Percentiles rank a stretch among this genome's conserved stretches.
phyloP scores from a whole-genome alignment of 2,888 invertebrate genomes.

The Nemotelus pantherinus region DNA sequence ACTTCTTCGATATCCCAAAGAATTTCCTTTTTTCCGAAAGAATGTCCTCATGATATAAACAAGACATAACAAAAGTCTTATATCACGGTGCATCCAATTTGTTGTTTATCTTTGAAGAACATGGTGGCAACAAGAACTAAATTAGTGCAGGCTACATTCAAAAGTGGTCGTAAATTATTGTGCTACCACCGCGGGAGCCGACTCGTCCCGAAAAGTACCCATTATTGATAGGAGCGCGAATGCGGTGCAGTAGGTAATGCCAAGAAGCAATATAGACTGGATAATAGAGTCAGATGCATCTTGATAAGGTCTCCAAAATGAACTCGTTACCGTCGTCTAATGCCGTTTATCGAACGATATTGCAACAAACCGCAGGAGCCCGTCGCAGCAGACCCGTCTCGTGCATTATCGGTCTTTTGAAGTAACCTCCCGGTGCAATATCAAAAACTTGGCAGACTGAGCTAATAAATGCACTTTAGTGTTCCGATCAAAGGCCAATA shows the following conservation, averaged over 20 bases:
- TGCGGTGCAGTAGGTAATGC: conserved; percentile 30
- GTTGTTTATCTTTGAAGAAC: conserved; percentile 43
- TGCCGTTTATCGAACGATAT: conserved; percentile 8
- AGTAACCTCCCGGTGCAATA: conserved; percentile 28
- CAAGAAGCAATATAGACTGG: conserved; percentile 37
- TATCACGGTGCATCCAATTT: conserved; percentile 41
- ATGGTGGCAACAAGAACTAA: conserved; percentile 43
- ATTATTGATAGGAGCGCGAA: conserved; percentile 26
- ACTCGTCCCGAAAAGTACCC: conserved; percentile 38
- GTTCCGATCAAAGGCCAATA: conserved; percentile 18
- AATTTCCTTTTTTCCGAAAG: conserved; percentile 27
- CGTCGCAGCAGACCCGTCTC: not conserved
- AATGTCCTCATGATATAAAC: conserved; percentile 49
- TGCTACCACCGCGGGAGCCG: conserved; percentile 46
- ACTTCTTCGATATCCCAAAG: not conserved
- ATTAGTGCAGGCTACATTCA: conserved; percentile 42
- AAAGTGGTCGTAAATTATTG: conserved; percentile 43
- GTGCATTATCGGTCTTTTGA: conserved; percentile 40
- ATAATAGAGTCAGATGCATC: conserved; percentile 40
- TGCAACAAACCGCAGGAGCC: conserved; percentile 31
- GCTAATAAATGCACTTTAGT: not conserved
- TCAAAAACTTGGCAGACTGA: not conserved
- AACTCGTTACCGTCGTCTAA: conserved; percentile 37
- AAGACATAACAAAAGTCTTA: conserved; percentile 38
- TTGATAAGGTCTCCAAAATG: conserved; percentile 44